Base-by-base conservation (phyloP, 2,888 invertebrate genomes). In the Fragum fragum region DNA sequence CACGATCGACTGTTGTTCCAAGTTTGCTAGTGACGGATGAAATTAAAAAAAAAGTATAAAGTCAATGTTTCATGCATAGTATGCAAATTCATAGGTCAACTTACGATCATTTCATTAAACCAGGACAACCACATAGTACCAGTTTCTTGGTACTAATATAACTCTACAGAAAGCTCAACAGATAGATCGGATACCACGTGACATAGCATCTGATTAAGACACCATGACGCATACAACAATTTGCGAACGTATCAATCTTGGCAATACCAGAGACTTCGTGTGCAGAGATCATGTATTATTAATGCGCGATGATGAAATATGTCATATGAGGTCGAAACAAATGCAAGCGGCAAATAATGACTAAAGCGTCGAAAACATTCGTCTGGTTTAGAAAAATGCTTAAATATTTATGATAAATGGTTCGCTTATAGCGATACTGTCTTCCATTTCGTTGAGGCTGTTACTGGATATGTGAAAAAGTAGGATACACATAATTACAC, bases 291-390 rank as follows among this genome's bases (percentile, higher is more conserved):
- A 61, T 61, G 7, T 32, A 61, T 61, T 61, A 61, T 61, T 32
- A 32, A 61, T 1, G 61, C 11, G 32, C 32, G 5, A 7, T 66
- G 42, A 23, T 66, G 36, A 23, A 42, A 66, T 42, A 66, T 42
- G 14, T n/a, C 66, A 39, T 42, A 21, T 36, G 0, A 18, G 42
- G 9, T 5, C 42, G 57, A 23, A 23, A 42, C 36, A 66, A 29
- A 42, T 42, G 21, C 26, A 11, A 21, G 42, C 66, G 1, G n/a
- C 21, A 21, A 26, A 23, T 42, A 23, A 7, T 2, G 3, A 9
- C 42, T 66, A 16, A 42, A 14, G 66, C 36, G 66, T 66, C 42
- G 42, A 66, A 66, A 66, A 42, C 66, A 39, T 66, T 66, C 42
- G 42, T 42, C 39, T 21, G 66, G 32, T 66, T 66, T 66, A 18